Evolutionary conservation across 2,888 invertebrate species (phyloP), one percentile per base, ranked within the genome.

Genomic region (Meliscaeva auricollis): DNA sequence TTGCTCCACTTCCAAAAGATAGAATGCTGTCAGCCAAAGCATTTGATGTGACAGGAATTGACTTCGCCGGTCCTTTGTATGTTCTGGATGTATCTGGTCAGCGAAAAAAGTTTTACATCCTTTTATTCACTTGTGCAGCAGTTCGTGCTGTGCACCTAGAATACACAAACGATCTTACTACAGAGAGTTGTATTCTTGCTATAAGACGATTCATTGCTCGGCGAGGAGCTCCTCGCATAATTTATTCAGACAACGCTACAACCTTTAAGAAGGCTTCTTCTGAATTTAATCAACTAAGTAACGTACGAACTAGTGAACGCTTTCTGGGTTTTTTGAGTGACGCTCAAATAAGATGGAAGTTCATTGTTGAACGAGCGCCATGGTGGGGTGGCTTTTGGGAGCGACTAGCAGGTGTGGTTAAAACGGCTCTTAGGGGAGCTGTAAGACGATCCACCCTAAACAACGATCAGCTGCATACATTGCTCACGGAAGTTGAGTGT

Each of bases 341-440:
- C 3, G 35, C n/a, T 64, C 41, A 11, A 38, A 38, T 38, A 9
- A 38, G 9, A 9, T 38, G 35, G 35, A 38, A 38, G 32, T 46
- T 46, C n/a, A 46, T 46, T 46, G 46, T 56, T 32, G 58, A 48
- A 35, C 50, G 66, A 15, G 35, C 35, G 8, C 52, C 68, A 26
- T 54, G 52, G 66, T 52, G 66, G 66, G 58, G 74, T 5, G 74
- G 74, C 13, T 75, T 50, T n/a, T 62, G 81, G 70, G 64, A 74
- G 64, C 74, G 70, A n/a, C 46, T 62, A 22, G 41, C 72, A 13
- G 81, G 64, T 3, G 64, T 78, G 7, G 56, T 78, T 48, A 78
- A 78, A 64, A 13, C 52, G 7, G 69, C 69, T 8, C 17, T 77
- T 8, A 52, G 62, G 26, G 70, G 52, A 54, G 77, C 54, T 46